Evolutionary conservation across 2,797 vertebrate species (phyloP).

Genomic region (Pangasius larnaudii): DNA sequence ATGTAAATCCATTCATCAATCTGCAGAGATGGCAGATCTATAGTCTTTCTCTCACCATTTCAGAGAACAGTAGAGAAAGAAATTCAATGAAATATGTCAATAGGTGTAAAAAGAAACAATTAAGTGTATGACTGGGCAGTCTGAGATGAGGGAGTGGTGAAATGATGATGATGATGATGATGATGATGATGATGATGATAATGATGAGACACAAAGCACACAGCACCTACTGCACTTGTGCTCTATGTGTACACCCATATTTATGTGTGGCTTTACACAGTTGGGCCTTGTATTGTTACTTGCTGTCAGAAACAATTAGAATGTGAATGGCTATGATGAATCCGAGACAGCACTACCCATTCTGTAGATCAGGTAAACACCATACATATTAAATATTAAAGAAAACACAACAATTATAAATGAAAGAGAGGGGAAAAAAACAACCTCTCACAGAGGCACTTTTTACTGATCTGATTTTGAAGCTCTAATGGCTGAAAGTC

Average conservation of each 20-base stretch:
- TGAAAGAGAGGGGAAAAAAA: background rate
- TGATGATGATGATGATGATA: background rate
- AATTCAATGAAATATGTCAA: background rate
- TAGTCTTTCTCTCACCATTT: background rate
- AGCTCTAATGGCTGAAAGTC: conserved; percentile 21
- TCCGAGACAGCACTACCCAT: background rate
- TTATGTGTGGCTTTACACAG: background rate
- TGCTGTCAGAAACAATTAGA: background rate
- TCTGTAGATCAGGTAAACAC: conserved; percentile 19
- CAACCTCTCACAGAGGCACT: background rate
- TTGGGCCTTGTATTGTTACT: background rate
- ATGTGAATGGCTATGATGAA: conserved; percentile 21
- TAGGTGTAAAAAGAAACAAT: background rate
- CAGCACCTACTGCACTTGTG: background rate
- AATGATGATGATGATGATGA: background rate
- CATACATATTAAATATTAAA: conserved; percentile 42
- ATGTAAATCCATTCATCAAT: conserved; percentile 25
- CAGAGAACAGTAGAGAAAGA: background rate
- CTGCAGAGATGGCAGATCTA: background rate
- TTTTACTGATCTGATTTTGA: background rate
- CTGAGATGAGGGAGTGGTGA: conserved; percentile 12
- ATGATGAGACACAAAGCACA: conserved; percentile 7
- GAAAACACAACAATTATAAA: conserved; percentile 32
- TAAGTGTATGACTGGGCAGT: background rate
- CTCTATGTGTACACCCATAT: background rate